Evolutionary conservation across 1,140 invertebrate genomes (phyloP), one percentile per base, ranked within the genome.

Genomic region (Linepithema humile): DNA sequence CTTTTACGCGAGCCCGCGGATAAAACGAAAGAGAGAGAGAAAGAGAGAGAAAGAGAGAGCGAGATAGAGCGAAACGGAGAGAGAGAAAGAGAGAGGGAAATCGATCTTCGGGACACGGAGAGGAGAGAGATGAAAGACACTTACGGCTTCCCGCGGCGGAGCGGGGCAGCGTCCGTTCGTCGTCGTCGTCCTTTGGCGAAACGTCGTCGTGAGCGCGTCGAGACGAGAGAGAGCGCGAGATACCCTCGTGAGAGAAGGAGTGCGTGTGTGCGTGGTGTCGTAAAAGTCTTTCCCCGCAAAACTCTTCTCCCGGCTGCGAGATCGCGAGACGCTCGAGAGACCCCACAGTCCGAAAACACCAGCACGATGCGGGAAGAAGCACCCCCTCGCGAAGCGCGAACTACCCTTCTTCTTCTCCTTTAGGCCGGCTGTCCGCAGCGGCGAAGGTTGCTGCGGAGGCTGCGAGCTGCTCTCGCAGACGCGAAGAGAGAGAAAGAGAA

Each of bases 81-180:
- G 23, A 55, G 38, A 45, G n/a, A 29, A 3, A 23, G 57, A 64
- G 26, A 32, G 48, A 38, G n/a, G 26, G 17, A 75, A 53, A 26
- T 64, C 70, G 40, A 35, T n/a, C n/a, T n/a, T n/a, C n/a, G 62
- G 48, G 6, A 38, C 1, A 20, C 1, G n/a, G 29, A 32, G 32
- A 26, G 3, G 80, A 20, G 43, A 43, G 64, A 73, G 80, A 83
- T n/a, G 48, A 62, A 3, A 17, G 1, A 32, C 26, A 88, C 87
- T 88, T 87, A 88, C 86, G 73, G 60, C 43, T 84, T 60, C 74
- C 70, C 64, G 40, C 40, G 35, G 26, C 15, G 43, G 50, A 57
- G 70, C 75, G 57, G 60, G 55, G 73, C 64, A 75, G 60, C 75
- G 60, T 87, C 62, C 67, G 72, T 74, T 74, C 69, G 74, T 67